These are phyloP conservation scores for Hartigia nigra DNA, from an alignment of 2,888 invertebrate genomes.

Conservation along the genomic window DNA sequence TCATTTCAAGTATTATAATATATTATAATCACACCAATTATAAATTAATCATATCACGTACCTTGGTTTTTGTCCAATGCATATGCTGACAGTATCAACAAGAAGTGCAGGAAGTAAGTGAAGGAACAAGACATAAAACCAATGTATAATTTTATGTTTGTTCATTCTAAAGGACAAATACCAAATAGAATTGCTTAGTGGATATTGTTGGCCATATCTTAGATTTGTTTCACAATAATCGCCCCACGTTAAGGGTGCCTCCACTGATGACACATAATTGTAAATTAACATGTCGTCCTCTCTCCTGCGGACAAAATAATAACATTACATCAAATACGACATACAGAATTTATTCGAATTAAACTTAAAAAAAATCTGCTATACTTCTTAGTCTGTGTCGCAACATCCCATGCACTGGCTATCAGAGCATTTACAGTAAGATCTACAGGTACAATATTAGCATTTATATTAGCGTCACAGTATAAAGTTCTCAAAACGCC, in stretches of 20 bases:
- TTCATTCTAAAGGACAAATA: constrained; percentile 72
- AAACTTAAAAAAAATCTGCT: not conserved
- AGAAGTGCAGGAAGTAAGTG: constrained; percentile 80
- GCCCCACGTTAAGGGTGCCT: constrained; percentile 85
- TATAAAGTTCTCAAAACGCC: constrained; percentile 77
- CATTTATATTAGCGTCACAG: constrained; percentile 71
- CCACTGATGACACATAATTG: constrained; percentile 86
- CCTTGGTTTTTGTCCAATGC: constrained; percentile 77
- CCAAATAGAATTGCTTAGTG: constrained; percentile 71
- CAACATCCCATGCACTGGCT: constrained; percentile 72
- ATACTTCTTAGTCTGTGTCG: constrained; percentile 55
- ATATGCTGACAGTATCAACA: constrained; percentile 72
- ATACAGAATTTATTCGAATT: not conserved
- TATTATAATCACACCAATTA: too few species aligned
- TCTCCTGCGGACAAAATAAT: constrained; percentile 37
- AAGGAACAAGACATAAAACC: constrained; percentile 72
- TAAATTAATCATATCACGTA: constrained; percentile 52
- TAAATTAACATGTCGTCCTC: constrained; percentile 73
- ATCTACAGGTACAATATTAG: constrained; percentile 83
- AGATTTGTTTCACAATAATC: constrained; percentile 71
- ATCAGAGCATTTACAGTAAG: constrained; percentile 77
- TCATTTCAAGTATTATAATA: not conserved
- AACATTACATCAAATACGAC: not conserved
- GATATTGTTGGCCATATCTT: constrained; percentile 68
- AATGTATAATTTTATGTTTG: constrained; percentile 68